Evolutionary conservation across 2,888 invertebrate genomes (phyloP), one percentile per base, ranked within the genome.

Genomic region (Globia sparganii): DNA sequence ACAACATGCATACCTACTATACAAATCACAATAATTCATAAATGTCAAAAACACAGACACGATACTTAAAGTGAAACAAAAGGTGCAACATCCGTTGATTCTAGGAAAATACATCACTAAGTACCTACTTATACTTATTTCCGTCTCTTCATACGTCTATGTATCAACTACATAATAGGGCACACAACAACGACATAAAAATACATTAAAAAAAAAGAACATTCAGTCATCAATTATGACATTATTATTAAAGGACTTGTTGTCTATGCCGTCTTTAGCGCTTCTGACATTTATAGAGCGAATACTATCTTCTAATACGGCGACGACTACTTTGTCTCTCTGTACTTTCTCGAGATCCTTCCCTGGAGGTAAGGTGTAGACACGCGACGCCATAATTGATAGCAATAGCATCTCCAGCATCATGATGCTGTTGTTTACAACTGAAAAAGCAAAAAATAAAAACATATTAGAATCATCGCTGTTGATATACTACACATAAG

Each of bases 341-440:
- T 92, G 92, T 0, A 93, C 88, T 81, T 93, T 94, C 40, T 91
- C 92, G 5, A 92, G 73, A 18, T 89, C 84, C 84, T 95, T 96
- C 0, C 91, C 93, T 0, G 94, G 92, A 0, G 94, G 92, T 62
- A 93, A 92, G 77, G 97, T 97, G 94, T 98, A 98, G 67, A 98
- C 91, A 77, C 95, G 94, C 91, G 97, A 97, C 0, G 98, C 98
- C 89, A 97, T 96, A 80, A 97, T 94, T 64, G 97, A 97, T 62
- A 98, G 95, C 71, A 98, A 89, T 74, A 98, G 94, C 98, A 98
- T 98, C 94, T 98, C 98, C 86, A 97, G 91, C 88, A 98, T 94
- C 97, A 98, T 97, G 86, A 97, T 90, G 59, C 97, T 95, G 92
- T 98, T 97, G 94, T 97, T 97, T 83, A 98, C 97, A 92, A 98